Evolutionary conservation across 2,797 vertebrate genomes (phyloP).

Genomic region (Neoniphon sammara): DNA sequence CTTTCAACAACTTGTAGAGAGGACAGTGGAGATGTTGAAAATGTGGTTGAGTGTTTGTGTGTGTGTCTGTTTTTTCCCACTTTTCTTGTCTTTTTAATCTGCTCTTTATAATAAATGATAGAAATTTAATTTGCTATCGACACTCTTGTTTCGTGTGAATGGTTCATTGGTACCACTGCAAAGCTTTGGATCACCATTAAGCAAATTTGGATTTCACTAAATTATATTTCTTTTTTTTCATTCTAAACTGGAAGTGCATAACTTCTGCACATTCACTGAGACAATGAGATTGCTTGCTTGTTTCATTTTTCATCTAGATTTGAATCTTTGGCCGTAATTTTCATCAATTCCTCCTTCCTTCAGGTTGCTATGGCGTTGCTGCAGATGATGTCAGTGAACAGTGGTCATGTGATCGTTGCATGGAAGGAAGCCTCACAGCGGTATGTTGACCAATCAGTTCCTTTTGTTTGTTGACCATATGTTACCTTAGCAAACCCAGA

Average conservation of each 20-base stretch:
- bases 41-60: conserved; percentile 26
- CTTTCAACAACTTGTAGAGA: conserved; percentile 39
- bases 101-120: conserved; percentile 27
- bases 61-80: conserved; percentile 4
- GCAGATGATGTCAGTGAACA: conserved; percentile 84
- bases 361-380: conserved; percentile 95
- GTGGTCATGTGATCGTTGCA: conserved; percentile 94
- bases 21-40: conserved; percentile 23
- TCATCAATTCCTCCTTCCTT: conserved; percentile 15
- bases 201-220: neutral
- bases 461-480: neutral
- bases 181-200: neutral
- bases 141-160: conserved; percentile 25
- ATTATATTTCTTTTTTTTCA: neutral
- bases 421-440: conserved; percentile 87
- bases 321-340: neutral
- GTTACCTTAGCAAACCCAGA: neutral
- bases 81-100: conserved; percentile 6
- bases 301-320: neutral
- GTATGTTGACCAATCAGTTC: conserved; percentile 82
- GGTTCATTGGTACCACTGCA: neutral
- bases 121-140: conserved; percentile 14
- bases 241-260: neutral
- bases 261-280: neutral
- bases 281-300: neutral